Conservation (phyloP, 2,888 invertebrate genomes). For the Troides helena region DNA sequence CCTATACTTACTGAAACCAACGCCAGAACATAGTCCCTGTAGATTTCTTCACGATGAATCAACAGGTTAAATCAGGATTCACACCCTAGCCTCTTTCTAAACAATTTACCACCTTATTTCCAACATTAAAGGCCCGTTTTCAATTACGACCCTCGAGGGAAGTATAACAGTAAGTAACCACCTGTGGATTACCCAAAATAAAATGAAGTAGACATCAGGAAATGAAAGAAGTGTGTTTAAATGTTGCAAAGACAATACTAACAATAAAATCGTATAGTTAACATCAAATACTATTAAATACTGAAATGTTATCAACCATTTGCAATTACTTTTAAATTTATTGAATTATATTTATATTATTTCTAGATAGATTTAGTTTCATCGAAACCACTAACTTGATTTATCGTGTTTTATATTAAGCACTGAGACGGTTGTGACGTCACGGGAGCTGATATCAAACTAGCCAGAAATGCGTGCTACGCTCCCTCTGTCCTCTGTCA, state of each 20-base stretch:
- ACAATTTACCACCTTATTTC: constrained; percentile 62
- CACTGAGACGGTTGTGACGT: constrained; percentile 65
- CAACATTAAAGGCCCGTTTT: constrained; percentile 57
- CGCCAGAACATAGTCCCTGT: constrained; percentile 69
- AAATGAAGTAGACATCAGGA: constrained; percentile 29
- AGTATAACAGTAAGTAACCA: constrained; percentile 52
- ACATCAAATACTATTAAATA: neutral
- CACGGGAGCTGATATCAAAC: constrained; percentile 75
- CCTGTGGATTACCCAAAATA: constrained; percentile 60
- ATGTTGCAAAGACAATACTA: constrained; percentile 8
- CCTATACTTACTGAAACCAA: constrained; percentile 62
- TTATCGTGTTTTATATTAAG: constrained; percentile 50
- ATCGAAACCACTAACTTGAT: constrained; percentile 37
- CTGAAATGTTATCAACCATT: neutral
- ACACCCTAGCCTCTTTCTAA: constrained; percentile 53
- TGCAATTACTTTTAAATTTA: neutral
- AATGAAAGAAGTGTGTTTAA: neutral
- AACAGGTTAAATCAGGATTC: constrained; percentile 74
- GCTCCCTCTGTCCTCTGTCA: constrained; percentile 66
- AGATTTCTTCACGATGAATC: constrained; percentile 59
- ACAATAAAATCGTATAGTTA: neutral
- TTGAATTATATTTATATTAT: constrained; percentile 19
- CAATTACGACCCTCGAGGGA: constrained; percentile 45
- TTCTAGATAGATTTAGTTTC: constrained; percentile 31
- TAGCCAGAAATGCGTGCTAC: constrained; percentile 76